phyloP scores from a whole-genome alignment of 2,888 invertebrate genomes.

The Volucella zonaria region DNA sequence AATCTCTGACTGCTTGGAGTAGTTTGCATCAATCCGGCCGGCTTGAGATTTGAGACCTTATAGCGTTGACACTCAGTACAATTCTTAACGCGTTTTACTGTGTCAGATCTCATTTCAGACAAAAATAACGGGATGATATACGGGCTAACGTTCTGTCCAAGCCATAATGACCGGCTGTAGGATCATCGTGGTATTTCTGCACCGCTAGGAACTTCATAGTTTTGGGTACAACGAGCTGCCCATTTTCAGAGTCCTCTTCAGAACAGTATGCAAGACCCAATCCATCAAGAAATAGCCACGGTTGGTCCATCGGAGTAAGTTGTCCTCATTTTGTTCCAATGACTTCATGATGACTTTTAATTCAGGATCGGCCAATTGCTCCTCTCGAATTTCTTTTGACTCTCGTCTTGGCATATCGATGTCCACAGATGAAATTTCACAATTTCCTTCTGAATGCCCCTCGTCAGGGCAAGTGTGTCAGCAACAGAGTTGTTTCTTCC shows the following conservation, averaged over 20 bases:
- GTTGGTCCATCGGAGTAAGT: no score
- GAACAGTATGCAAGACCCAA: no score
- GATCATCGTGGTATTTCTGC: slow-evolving; percentile 55
- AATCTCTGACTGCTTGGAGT: slow-evolving; percentile 63
- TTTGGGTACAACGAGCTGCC: no score
- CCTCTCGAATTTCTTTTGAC: no score
- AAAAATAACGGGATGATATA: slow-evolving; percentile 9
- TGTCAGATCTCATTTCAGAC: slow-evolving; percentile 12
- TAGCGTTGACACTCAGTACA: slow-evolving; percentile 67
- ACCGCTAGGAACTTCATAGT: slow-evolving; percentile 40
- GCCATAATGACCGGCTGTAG: slow-evolving; percentile 30
- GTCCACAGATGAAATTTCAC: slow-evolving; percentile 15
- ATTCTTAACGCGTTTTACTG: slow-evolving; percentile 12
- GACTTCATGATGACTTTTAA: no score
- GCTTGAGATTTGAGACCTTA: slow-evolving; percentile 70
- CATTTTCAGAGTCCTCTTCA: no score
- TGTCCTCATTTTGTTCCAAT: no score
- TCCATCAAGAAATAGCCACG: no score
- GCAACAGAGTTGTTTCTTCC: slow-evolving; percentile 78
- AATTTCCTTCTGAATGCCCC: slow-evolving; percentile 24
- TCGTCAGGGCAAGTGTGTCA: slow-evolving; percentile 49
- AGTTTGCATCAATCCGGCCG: slow-evolving; percentile 70
- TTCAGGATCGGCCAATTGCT: no score
- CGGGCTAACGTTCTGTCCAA: slow-evolving; percentile 22
- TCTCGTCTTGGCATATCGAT: slow-evolving; percentile 27